These are phyloP conservation scores for Bathynomus jamesi DNA, from an alignment of 1,140 invertebrate genomes.

Conservation along the genomic window DNA sequence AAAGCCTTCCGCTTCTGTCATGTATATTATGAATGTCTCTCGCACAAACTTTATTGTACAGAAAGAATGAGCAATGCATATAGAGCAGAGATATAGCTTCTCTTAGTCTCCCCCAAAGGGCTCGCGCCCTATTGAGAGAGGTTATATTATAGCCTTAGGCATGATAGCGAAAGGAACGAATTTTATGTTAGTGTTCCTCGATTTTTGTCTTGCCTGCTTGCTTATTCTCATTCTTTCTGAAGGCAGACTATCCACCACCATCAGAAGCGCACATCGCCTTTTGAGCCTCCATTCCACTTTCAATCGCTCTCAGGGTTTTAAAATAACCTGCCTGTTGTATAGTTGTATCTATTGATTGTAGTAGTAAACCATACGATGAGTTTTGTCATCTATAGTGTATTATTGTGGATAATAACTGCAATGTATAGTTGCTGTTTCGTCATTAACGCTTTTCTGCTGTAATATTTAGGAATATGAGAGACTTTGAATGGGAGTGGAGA, in stretches of 20 bases:
- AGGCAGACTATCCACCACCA: background rate
- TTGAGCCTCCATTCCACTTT: background rate
- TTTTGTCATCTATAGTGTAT: background rate
- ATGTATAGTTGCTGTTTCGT: background rate
- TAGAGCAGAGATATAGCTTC: background rate
- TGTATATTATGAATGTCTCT: background rate
- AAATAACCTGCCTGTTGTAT: background rate
- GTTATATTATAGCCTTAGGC: too few relatives aligned
- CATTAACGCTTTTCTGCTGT: background rate
- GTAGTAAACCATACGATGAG: background rate
- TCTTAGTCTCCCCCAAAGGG: background rate
- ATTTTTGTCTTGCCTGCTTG: background rate
- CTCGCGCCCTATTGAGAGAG: background rate
- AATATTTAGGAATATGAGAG: background rate
- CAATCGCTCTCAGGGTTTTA: background rate
- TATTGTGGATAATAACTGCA: slow-evolving; percentile 1
- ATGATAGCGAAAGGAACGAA: too few relatives aligned
- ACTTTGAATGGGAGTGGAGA: background rate
- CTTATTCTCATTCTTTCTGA: background rate
- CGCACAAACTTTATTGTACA: background rate
- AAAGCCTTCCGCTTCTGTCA: background rate
- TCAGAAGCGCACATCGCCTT: background rate
- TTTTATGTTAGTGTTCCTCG: background rate
- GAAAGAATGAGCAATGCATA: background rate
- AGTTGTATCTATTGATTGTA: background rate